Conservation (phyloP, 2,888 invertebrate species). For the Lamellibrachia columna region DNA sequence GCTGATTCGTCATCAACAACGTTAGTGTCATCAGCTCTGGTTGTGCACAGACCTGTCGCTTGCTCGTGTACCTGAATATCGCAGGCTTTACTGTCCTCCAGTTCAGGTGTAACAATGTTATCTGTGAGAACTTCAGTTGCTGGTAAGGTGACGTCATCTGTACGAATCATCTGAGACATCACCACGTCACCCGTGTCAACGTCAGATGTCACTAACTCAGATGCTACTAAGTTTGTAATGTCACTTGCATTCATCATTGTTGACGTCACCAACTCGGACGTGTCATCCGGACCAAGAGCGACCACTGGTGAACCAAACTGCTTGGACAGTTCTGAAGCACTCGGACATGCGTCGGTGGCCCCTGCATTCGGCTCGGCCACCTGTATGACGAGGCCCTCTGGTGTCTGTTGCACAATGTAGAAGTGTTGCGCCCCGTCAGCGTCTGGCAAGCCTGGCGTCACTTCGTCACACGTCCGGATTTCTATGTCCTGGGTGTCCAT, state of each 20-base stretch:
- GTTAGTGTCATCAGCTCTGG: not conserved
- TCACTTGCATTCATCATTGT: not conserved
- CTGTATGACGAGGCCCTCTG: constrained; percentile 21
- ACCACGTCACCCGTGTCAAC: not conserved
- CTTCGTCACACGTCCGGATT: not conserved
- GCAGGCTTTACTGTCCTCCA: not conserved
- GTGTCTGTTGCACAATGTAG: constrained; percentile 23
- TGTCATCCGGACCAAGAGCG: not conserved
- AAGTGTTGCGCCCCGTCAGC: not conserved
- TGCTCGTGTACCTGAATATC: not conserved
- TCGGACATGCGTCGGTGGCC: not conserved
- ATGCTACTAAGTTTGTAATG: too few relatives aligned
- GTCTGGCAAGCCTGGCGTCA: not conserved
- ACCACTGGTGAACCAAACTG: not conserved
- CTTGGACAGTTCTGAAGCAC: not conserved
- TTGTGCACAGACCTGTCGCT: not conserved
- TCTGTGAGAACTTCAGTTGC: not conserved
- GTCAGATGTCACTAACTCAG: not conserved
- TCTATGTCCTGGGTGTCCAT: not conserved
- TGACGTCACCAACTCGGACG: not conserved
- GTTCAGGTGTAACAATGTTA: not conserved
- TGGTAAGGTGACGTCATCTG: not conserved
- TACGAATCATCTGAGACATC: not conserved
- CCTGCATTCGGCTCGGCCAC: not conserved
- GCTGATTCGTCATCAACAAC: not conserved